These are phyloP conservation scores for Pyrrhia umbra DNA, from an alignment of 2,888 invertebrate genomes.

Conservation along the genomic window DNA sequence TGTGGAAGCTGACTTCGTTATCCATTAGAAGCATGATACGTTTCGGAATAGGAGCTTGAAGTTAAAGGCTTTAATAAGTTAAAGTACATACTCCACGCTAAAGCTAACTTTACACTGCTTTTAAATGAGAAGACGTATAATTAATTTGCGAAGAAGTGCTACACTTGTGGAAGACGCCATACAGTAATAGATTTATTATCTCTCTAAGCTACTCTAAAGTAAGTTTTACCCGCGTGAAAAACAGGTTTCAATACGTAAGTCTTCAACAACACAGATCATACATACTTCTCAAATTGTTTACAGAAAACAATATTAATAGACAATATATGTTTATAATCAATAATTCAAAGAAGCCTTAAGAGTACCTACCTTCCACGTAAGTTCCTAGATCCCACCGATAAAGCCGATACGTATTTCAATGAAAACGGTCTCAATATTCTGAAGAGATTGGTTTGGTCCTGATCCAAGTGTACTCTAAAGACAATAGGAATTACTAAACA, in stretches of 20 bases:
- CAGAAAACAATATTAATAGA: too few relatives aligned
- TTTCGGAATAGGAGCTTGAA: slow-evolving; percentile 23
- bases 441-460: not conserved
- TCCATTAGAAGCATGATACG: slow-evolving; percentile 24
- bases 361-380: too few relatives aligned
- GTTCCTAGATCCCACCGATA: not conserved
- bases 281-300: too few relatives aligned
- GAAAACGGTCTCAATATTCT: not conserved
- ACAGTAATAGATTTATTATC: slow-evolving; percentile 15
- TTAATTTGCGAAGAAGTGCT: slow-evolving; percentile 44
- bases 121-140: slow-evolving; percentile 30
- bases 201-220: too few relatives aligned
- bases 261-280: too few relatives aligned
- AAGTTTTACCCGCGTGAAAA: too few relatives aligned
- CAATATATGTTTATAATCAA: too few relatives aligned
- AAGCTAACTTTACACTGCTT: slow-evolving; percentile 36
- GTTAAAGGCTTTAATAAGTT: slow-evolving; percentile 32
- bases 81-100: slow-evolving; percentile 13
- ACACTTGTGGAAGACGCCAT: slow-evolving; percentile 13
- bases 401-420: slow-evolving; percentile 1
- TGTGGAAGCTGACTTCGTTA: slow-evolving; percentile 43
- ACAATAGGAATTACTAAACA: slow-evolving; percentile 1
- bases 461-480: slow-evolving; percentile 12
- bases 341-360: too few relatives aligned
- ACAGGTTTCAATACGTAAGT: too few relatives aligned